These are phyloP conservation scores for Sitobion miscanthi DNA, from an alignment of 1,140 invertebrate species.

Conservation along the genomic window DNA sequence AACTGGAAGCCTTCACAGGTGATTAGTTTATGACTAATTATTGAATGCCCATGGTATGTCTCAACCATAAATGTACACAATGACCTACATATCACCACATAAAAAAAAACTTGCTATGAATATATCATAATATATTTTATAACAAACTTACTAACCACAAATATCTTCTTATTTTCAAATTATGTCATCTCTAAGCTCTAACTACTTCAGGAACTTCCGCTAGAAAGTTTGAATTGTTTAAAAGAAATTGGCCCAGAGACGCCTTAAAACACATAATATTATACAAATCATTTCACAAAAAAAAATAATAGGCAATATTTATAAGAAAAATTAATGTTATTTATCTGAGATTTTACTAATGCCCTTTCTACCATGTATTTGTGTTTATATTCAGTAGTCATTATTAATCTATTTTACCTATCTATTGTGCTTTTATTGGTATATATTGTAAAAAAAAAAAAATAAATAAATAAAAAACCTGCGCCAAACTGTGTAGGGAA, in stretches of 20 bases:
- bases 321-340: not conserved
- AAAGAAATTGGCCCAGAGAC: not conserved
- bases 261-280: not conserved
- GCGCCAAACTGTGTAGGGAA: not conserved
- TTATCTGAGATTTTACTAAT: not conserved
- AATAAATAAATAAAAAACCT: no score
- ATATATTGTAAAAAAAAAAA: no score
- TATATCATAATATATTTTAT: not conserved
- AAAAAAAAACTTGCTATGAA: no score
- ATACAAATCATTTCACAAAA: not conserved
- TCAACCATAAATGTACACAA: no score
- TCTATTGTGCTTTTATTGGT: no score
- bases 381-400: not conserved
- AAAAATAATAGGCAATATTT: not conserved
- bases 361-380: no score
- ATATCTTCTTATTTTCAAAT: not conserved
- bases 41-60: no score
- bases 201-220: not conserved
- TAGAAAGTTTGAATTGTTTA: not conserved
- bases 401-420: no score
- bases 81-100: no score
- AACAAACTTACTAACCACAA: not conserved
- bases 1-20: not conserved
- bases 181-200: not conserved
- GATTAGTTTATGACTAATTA: no score